Base-by-base conservation (phyloP, 2,113 vertebrate genomes). In the Clarias gariepinus region DNA sequence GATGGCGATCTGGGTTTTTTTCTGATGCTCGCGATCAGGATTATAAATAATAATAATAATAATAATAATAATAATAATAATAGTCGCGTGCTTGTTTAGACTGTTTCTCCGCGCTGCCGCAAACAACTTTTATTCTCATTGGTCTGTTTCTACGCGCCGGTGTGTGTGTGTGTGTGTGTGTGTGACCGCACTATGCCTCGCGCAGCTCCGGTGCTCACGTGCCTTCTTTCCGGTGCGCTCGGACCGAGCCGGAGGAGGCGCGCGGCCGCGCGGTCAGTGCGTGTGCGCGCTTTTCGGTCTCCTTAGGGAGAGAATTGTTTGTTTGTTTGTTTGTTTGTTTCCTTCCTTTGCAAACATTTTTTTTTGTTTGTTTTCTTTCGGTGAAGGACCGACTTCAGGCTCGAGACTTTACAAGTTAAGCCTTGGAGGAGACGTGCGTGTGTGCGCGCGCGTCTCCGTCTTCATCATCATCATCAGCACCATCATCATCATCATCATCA, bases 201-300 rank as follows among this genome's bases (percentile, higher is more conserved):
- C 74, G 23, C 76, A 76, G 52, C 76, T 66, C 84, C 76, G 76
- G 61, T 21, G 77, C 77, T 57, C 60, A 77, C 55, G 77, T 78
- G 74, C 52, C 76, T 86, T 81, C 57, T 81, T 79, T 66, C 47
- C 77, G 76, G 47, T 80, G 61, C 61, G 19, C 55, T 80, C 10
- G 61, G 74, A 80, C 84, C 52, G 60, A 80, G 68, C 28, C 61
- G 74, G 57, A 12, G 81, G 69, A 84, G 68, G 83, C 83, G 83
- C 83, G 53, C 68, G 83, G 25, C 30, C 81, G 61, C 69, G 41
- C 83, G 64, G 81, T 18, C 69, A 60, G 55, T 84, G 30, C 53
- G 68, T 73, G 69, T 15, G 52, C n/a, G 53, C 71, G 21, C 52
- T n/a, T 74, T 84, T 25, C 36, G 55, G 68, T 13, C 30, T 11